Conservation (phyloP, 2,888 invertebrate genomes). For the Electrophaes corylata region DNA sequence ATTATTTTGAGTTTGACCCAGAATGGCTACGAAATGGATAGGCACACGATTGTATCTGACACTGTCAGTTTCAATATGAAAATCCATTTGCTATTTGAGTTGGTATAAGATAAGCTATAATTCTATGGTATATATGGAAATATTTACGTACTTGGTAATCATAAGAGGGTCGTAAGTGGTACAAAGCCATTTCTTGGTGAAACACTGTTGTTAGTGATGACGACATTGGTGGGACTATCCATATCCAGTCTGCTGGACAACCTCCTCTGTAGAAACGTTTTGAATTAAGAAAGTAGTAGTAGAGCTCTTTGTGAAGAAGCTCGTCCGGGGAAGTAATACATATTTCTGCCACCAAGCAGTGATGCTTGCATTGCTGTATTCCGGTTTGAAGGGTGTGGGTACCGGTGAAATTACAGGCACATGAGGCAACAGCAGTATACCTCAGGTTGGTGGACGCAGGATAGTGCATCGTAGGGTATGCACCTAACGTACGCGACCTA, state of each 20-base stretch:
- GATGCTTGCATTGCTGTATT: too few relatives aligned
- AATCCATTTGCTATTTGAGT: not conserved
- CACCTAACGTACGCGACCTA: too few relatives aligned
- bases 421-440: too few relatives aligned
- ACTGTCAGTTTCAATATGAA: constrained; percentile 5
- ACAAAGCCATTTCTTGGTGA: constrained; percentile 95
- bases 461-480: too few relatives aligned
- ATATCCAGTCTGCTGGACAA: constrained; percentile 94
- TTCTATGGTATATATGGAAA: not conserved
- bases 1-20: constrained; percentile 6
- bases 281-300: too few relatives aligned
- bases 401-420: too few relatives aligned
- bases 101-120: not conserved
- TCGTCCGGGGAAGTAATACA: too few relatives aligned
- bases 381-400: too few relatives aligned
- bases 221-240: constrained; percentile 91
- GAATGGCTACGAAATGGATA: constrained; percentile 9
- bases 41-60: constrained; percentile 10
- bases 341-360: too few relatives aligned
- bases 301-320: too few relatives aligned
- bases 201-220: constrained; percentile 90
- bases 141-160: constrained; percentile 90
- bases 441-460: too few relatives aligned
- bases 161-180: constrained; percentile 94
- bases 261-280: constrained; percentile 82